Evolutionary conservation across 2,113 vertebrate species (phyloP), one percentile per base, ranked within the genome.

Genomic region (Poicephalus gulielmi): DNA sequence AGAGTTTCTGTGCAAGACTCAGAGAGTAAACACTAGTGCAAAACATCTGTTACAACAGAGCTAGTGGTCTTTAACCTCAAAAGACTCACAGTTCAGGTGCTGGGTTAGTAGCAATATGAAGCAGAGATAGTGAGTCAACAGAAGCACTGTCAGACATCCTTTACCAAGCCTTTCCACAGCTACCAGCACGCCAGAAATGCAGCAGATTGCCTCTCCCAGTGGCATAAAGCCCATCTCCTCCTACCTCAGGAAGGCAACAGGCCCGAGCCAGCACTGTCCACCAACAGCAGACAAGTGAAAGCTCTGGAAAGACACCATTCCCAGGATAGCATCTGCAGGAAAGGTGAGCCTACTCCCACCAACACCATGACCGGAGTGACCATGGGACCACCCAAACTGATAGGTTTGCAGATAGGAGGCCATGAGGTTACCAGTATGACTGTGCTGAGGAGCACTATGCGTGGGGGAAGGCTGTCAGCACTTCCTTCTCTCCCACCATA

Each of bases 61-160:
- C 35, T 63, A 39, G 8, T 3, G 24, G 50, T 57, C 76, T 47
- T 30, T 12, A 74, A 60, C 55, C 46, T 71, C 71, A 10, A 2
- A 37, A 43, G 70, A 77, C 39, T 67, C 39, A 49, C 60, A n/a
- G 37, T 43, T 25, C 6, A 19, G 25, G 8, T 39, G 44, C 13
- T 71, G 78, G 62, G 90, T 94, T 94, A 96, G 96, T 16, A 93
- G 76, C 76, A 82, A 91, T 63, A 90, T 4, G 76, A 96, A 97
- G 96, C 92, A 97, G 59, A 91, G 73, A 90, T 1, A 83, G 77
- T 20, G 79, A 95, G 59, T 24, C 62, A 92, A 97, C 31, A 78
- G 90, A 75, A 91, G 87, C 81, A 76, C 94, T 62, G 46, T 30
- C 68, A 82, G 62, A 73, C 3, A 35, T 31, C 64, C 59, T 43